Base-by-base conservation (phyloP, 2,113 vertebrate species). In the Sander vitreus region DNA sequence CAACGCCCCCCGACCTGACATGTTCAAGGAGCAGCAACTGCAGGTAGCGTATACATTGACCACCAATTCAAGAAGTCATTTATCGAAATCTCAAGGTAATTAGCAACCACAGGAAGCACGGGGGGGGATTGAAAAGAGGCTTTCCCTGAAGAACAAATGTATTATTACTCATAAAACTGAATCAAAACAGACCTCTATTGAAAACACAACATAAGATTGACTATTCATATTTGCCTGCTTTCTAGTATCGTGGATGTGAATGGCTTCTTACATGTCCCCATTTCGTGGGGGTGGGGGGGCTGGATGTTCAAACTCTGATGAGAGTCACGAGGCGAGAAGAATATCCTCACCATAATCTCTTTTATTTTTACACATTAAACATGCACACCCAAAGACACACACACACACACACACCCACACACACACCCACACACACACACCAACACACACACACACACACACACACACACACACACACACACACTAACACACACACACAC, bases 11-110 rank as follows among this genome's bases (percentile, higher is more conserved):
- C 97, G 97, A 68, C 97, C 97, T 0, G 96, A 98, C 93, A 99
- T 99, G 98, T 99, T 99, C 91, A 99, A 96, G 93, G 97, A 98
- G 88, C 98, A 99, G 68, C 98, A 99, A 30, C 96, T 98, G 66
- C 98, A 99, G 97, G 98, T 99, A 90, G 76, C 9, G 2, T 9
- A 12, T 14, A 60, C 39, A 11, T 43, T 43, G 10, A 59, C 23
- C 51, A 16, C 25, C 57, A 36, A 69, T 62, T 43, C 21, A 51
- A 11, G 13, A 50, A 67, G 2, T 16, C 15, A 9, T 50, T 18
- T 10, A 11, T 25, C 48, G 7, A 39, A 36, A 39, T 18, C 25
- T 69, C 23, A 48, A 16, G 21, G 27, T 50, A 10, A 47, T 47
- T 16, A 14, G 11, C 23, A 45, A 5, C 27, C 47, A 10, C 14